Base-by-base conservation (phyloP, 2,113 vertebrate species). In the cat (Felis catus) region DNA sequence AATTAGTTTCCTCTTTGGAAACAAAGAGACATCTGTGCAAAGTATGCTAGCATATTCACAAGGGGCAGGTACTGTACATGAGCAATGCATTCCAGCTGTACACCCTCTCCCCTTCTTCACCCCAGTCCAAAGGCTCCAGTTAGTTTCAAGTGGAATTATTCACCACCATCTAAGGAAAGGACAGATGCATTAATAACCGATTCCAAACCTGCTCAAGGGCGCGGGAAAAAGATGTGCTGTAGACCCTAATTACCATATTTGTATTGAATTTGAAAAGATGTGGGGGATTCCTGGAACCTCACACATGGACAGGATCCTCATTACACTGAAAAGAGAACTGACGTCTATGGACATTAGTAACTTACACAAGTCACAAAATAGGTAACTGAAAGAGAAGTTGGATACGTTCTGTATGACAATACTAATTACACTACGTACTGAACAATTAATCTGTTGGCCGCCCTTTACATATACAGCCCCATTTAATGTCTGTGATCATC, bases 11-110 rank as follows among this genome's bases (percentile, higher is more conserved):
- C 98, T 97, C 68, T 98, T 98, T 5, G 18, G 98, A 98, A 98
- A 98, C 98, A 98, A 98, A 99, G 98, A 98, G 98, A 98, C 98
- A 98, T 98, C 98, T 98, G 98, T 98, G 98, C 98, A 95, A 98
- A 98, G 97, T 87, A 96, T 96, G 97, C 98, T 97, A 97, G 98
- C 96, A 97, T 98, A 98, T 98, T 98, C 98, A 98, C 98, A 96
- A 94, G 98, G 97, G 98, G 98, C 98, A 98, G 98, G 97, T 96
- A 97, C 96, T 89, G 91, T 95, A 96, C 97, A 97, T 97, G 97
- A 98, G 97, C 97, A 98, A 98, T 98, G 97, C 97, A 95, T 98
- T 98, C 97, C 98, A 97, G 98, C 97, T 98, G 98, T 78, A 98
- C 97, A 97, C 91, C 91, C 74, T 80, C 25, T 89, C 51, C 55